Percentiles rank a stretch among this genome's conserved stretches.
Conservation (phyloP, 2,888 invertebrate genomes). For the Troglohyphantes excavatus region DNA sequence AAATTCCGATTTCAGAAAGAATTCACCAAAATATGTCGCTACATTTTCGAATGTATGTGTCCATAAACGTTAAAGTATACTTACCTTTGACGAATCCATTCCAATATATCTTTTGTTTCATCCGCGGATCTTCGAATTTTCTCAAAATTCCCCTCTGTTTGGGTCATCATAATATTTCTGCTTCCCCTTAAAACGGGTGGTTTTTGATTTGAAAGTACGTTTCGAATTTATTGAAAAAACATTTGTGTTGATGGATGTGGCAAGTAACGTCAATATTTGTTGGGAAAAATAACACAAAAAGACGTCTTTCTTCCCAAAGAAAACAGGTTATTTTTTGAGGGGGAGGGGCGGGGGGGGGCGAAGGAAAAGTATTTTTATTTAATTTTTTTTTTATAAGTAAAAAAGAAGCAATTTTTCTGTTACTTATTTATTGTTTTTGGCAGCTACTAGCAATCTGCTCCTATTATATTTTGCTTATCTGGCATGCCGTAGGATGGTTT, state of each 20-base stretch:
- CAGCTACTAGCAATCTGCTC: no score
- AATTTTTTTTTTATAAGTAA: neutral
- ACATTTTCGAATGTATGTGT: no score
- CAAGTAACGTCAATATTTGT: slow-evolving; percentile 16
- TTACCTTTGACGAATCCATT: no score
- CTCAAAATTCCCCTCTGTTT: neutral
- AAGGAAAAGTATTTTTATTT: slow-evolving; percentile 20
- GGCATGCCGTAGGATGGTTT: no score
- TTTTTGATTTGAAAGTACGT: slow-evolving; percentile 17
- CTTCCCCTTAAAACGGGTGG: neutral
- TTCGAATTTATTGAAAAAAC: slow-evolving; percentile 47
- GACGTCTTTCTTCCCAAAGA: neutral
- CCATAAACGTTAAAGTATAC: no score
- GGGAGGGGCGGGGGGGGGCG: no score
- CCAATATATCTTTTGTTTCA: neutral
- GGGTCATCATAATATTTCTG: slow-evolving; percentile 9
- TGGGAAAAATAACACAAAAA: neutral
- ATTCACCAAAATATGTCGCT: no score
- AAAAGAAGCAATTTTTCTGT: neutral
- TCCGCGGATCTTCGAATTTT: neutral
- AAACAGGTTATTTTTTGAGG: slow-evolving; percentile 40
- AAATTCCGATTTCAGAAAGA: no score
- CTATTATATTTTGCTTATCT: no score
- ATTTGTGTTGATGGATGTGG: slow-evolving; percentile 45
- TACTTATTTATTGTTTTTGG: neutral